Percentiles rank a stretch among this genome's conserved stretches.
phyloP scores from a whole-genome alignment of 2,113 vertebrate genomes.

The Nestor notabilis region DNA sequence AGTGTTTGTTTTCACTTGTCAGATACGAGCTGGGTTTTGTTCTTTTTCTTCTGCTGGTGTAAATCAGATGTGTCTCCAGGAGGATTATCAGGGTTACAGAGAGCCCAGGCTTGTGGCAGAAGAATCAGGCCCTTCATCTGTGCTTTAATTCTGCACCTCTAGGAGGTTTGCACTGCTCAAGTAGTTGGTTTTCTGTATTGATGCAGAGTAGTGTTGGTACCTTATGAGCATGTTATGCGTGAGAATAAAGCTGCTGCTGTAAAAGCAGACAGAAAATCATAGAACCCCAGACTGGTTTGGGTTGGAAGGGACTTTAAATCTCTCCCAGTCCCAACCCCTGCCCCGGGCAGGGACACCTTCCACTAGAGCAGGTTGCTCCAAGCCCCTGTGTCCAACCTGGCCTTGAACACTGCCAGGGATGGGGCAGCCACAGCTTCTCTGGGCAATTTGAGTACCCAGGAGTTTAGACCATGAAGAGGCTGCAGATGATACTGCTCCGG shows the following conservation, averaged over 20 bases:
- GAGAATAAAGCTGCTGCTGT: neutral
- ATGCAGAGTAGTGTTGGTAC: accelerated
- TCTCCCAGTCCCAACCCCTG: neutral
- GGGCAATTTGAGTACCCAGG: accelerated
- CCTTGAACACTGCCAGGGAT: neutral
- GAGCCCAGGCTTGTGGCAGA: neutral
- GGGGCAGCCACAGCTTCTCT: neutral
- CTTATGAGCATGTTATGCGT: accelerated
- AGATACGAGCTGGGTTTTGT: neutral
- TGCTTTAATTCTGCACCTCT: neutral
- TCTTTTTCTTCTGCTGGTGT: neutral
- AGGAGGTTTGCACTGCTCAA: accelerated
- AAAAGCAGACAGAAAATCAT: neutral
- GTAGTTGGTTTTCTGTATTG: neutral
- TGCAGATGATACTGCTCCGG: neutral
- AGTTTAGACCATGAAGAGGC: neutral
- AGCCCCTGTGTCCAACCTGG: accelerated
- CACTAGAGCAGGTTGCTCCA: accelerated
- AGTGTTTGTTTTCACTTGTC: conserved; percentile 61
- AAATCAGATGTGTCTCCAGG: neutral
- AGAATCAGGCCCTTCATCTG: neutral
- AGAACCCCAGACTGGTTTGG: neutral
- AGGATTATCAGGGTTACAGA: neutral
- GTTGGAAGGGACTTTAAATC: neutral
- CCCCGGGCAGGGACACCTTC: neutral